Base-by-base conservation (phyloP, 1,140 invertebrate species). In the Anastrepha obliqua region DNA sequence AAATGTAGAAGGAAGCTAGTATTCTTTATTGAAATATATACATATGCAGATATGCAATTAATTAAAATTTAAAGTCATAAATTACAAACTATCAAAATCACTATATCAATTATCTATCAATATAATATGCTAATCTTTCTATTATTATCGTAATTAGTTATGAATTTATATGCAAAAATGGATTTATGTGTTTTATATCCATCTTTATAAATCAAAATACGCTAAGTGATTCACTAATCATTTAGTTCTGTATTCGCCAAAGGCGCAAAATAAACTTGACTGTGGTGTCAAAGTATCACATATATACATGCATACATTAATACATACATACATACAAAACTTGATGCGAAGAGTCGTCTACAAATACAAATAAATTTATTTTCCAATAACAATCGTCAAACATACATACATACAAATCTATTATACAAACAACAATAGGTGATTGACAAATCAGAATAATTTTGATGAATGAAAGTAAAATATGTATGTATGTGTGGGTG, bases 51-150 rank as follows among this genome's bases (percentile, higher is more conserved):
- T n/a, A 2, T 7, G 29, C 13, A 47, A 74, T 81, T 55, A 55
- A 55, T 81, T n/a, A 55, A 55, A 55, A 29, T 29, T 17, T 20
- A 11, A 51, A 29, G 6, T 7, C n/a, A 55, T n/a, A 81, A 81
- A 29, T 74, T 55, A 55, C 47, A 81, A 81, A 17, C 20, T 81
- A 29, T 29, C 29, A 29, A 29, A 29, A 29, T 29, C 29, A 29
- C 29, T 29, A 29, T 29, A 29, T 29, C 74, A 81, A 81, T 55
- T 17, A 81, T 55, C 29, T 55, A 55, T 81, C 20, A 81, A 81
- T 55, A 55, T 81, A 55, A 81, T 81, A 51, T 47, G 47, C 20
- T 81, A 81, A 55, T 81, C 74, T 81, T n/a, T 55, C 47, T 81
- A 20, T 81, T 62, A 62, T 62, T 62, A 13, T 17, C 15, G 17